Conservation (phyloP, 2,888 invertebrate species). For the Volucella inflata region DNA sequence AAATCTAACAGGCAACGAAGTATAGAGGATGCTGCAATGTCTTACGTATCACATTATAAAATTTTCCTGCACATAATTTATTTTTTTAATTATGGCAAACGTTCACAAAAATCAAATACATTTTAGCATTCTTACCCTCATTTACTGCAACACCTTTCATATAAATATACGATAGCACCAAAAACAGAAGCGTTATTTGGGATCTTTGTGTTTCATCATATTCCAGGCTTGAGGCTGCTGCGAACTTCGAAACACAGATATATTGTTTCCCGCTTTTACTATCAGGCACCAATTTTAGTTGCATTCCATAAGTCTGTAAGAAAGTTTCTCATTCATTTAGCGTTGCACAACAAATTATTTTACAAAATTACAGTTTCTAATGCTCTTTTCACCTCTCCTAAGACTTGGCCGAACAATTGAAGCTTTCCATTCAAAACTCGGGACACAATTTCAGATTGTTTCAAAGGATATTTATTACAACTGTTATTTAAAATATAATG, state of each 20-base stretch:
- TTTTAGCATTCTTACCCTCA: conserved; percentile 75
- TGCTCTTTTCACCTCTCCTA: conserved; percentile 69
- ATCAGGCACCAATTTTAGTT: conserved; percentile 76
- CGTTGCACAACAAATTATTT: neutral
- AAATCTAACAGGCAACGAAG: too few relatives aligned
- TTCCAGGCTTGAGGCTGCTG: conserved; percentile 67
- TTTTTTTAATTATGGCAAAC: too few relatives aligned
- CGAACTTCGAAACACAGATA: conserved; percentile 76
- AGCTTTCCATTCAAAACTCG: conserved; percentile 73
- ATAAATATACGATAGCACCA: conserved; percentile 78
- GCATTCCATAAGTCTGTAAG: conserved; percentile 78
- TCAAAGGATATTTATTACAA: conserved; percentile 77
- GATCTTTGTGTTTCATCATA: conserved; percentile 76
- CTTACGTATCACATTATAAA: too few relatives aligned
- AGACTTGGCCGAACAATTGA: conserved; percentile 61
- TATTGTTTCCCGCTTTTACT: conserved; percentile 75
- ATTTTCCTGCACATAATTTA: too few relatives aligned
- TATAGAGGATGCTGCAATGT: too few relatives aligned
- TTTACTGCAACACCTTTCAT: conserved; percentile 77
- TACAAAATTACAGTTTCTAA: conserved; percentile 74
- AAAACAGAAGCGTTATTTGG: conserved; percentile 77
- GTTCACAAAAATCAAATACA: neutral
- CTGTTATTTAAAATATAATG: conserved; percentile 78
- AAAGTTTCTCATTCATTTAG: neutral
- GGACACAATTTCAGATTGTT: conserved; percentile 76